Base-by-base conservation (phyloP, 1,140 invertebrate genomes). In the Octopus bimaculoides region DNA sequence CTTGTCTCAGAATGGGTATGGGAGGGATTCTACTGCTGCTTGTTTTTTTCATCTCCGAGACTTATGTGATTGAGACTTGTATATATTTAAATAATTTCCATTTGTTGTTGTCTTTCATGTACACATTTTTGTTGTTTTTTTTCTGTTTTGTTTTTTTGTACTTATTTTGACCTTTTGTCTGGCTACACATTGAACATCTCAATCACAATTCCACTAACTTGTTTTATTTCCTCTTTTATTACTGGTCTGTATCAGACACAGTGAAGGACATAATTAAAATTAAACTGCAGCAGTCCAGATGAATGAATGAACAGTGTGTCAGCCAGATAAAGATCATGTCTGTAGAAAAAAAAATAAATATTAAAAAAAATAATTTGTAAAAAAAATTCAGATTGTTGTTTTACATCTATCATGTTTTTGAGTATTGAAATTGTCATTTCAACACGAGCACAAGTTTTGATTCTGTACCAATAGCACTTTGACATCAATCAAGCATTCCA, bases 1-100 rank as follows among this genome's bases (percentile, higher is more conserved):
- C 26, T 41, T 3, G 26, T 41, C 26, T 41, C 26, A 41, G 26
- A 41, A 41, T 41, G 26, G 26, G 26, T 41, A 41, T 41, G 26
- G 26, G 26, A 41, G 26, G 26, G 26, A 41, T 41, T 41, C 26
- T 41, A 41, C 26, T 41, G 26, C 26, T 41, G 26, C 26, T 41
- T 41, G 26, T 41, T 41, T 41, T 41, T 41, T 41, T 41, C 26
- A 41, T 41, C 26, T 41, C 26, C 26, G 26, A 41, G 26, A 41
- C 26, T 41, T 41, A 71, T n/a, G 66, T 71, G 66, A 71, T 71
- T 71, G 66, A 71, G 66, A 71, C 66, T 71, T 71, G 66, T 71
- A 17, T 17, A 71, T 17, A 20, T 71, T 6, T 71, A 71, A n/a
- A 71, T 8, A 71, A 20, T 71, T 6, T 71, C 26, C 66, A 71